A percentile compares a stretch with the other conserved stretches of the same genome.
Evolutionary conservation across 2,113 vertebrate species (phyloP).

Genomic region (Gorsachius goisagi): DNA sequence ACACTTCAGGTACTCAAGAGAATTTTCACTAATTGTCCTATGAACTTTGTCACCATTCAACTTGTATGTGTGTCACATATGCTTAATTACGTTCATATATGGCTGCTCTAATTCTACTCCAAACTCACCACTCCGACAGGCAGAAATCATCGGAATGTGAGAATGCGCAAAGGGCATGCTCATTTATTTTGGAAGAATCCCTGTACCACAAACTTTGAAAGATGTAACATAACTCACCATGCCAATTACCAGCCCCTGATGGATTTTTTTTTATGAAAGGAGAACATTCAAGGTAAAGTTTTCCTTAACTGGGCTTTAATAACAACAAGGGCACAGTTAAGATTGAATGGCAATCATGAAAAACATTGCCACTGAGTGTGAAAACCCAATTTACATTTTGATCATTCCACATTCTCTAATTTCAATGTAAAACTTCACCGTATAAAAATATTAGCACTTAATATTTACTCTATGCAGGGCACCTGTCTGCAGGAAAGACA

Average conservation of each 20-base stretch:
- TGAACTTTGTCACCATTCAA: not conserved
- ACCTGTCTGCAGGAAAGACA: not conserved
- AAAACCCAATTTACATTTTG: not conserved
- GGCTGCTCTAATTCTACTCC: not conserved
- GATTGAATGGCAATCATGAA: not conserved
- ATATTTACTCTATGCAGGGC: not conserved
- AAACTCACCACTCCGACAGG: not conserved
- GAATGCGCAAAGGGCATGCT: not conserved
- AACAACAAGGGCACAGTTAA: not conserved
- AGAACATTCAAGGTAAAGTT: not conserved
- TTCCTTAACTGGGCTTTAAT: not conserved
- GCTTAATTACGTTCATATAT: accelerated
- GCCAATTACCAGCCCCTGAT: not conserved
- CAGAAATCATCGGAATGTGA: not conserved
- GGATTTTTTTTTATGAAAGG: not conserved
- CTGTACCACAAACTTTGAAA: not conserved
- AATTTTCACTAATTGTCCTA: not conserved
- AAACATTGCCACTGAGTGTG: not conserved
- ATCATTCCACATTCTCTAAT: not conserved
- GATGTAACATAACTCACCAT: not conserved
- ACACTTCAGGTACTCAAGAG: not conserved
- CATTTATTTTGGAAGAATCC: not conserved
- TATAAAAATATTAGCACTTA: not conserved
- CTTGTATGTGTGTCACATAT: not conserved
- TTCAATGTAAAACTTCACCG: not conserved